Evolutionary conservation across 2,888 invertebrate species (phyloP).

Genomic region (Lochmaea crataegi): DNA sequence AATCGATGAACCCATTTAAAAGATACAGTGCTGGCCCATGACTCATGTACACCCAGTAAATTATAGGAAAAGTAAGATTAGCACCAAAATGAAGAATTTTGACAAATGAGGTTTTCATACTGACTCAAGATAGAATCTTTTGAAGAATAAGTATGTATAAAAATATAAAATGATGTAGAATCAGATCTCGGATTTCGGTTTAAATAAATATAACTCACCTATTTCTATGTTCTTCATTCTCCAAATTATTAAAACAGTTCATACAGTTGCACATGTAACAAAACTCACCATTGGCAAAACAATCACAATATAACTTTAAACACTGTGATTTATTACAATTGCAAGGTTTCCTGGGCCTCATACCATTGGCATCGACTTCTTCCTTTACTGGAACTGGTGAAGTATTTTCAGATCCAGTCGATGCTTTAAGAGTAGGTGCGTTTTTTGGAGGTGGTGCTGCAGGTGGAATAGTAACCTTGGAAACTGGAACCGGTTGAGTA

Average conservation of each 20-base stretch:
- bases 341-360: conserved; percentile 90
- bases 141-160: no score
- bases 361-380: conserved; percentile 59
- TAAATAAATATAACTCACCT: conserved; percentile 20
- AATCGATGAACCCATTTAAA: no score
- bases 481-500: conserved; percentile 28
- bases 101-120: no score
- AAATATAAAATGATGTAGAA: no score
- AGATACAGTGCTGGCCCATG: no score
- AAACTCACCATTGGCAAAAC: conserved; percentile 99
- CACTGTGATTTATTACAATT: conserved; percentile 99
- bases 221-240: conserved; percentile 93
- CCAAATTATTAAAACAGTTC: conserved; percentile 96
- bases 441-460: conserved; percentile 37
- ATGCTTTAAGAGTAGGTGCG: conserved; percentile 34
- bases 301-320: conserved; percentile 98
- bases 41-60: no score
- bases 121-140: no score
- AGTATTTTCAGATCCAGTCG: conserved; percentile 25
- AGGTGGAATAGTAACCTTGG: conserved; percentile 38
- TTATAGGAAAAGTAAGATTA: no score
- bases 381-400: conserved; percentile 37
- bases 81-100: no score
- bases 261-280: conserved; percentile 98
- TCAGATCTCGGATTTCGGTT: no score